Conservation (phyloP, 1,140 invertebrate species). For the Drosophila orena region DNA sequence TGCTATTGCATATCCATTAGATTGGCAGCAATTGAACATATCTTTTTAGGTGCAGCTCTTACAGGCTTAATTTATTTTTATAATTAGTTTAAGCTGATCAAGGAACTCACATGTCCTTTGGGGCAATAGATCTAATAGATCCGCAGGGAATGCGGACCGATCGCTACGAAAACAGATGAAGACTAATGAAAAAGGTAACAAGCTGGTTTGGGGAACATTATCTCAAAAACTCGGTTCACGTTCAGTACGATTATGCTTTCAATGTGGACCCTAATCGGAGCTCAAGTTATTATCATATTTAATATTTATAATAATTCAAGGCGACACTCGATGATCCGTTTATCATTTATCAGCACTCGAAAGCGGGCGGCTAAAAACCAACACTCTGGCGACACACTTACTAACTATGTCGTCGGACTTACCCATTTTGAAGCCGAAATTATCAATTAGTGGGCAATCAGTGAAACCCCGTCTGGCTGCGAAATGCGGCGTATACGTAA, state of each 20-base stretch:
- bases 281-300: conserved; percentile 34
- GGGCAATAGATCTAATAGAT: neutral
- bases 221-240: conserved; percentile 7
- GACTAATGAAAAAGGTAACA: conserved; percentile 10
- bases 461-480: conserved; percentile 21
- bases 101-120: neutral
- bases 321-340: conserved; percentile 31
- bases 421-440: conserved; percentile 65
- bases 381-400: conserved; percentile 6
- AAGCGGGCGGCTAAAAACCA: neutral
- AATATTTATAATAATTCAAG: conserved; percentile 50
- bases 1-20: no score
- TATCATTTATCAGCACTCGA: conserved; percentile 43
- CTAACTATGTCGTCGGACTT: conserved; percentile 41
- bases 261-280: conserved; percentile 15
- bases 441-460: conserved; percentile 49
- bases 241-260: conserved; percentile 25
- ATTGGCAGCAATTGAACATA: no score
- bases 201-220: conserved; percentile 5
- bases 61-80: no score
- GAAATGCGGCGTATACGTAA: conserved; percentile 13
- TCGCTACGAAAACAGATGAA: neutral
- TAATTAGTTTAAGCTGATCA: neutral
- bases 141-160: neutral
- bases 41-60: no score